Evolutionary conservation across 2,888 invertebrate genomes (phyloP), one percentile per base, ranked within the genome.

Genomic region (Drosophila crucigera): DNA sequence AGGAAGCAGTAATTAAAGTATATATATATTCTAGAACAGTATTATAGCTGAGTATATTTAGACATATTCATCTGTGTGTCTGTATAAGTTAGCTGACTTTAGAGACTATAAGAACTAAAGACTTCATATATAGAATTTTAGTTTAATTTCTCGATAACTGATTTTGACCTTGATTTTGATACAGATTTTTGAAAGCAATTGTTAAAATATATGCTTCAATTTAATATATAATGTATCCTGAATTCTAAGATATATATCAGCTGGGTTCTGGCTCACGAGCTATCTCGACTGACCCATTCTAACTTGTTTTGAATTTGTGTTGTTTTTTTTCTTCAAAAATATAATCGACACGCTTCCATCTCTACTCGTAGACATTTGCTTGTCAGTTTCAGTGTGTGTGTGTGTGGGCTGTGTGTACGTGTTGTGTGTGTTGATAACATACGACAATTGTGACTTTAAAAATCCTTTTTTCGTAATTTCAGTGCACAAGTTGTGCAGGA

Each of bases 401-500:
- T 68, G 71, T 47, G 47, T 25, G 25, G 47, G 22, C 22, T 22
- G 14, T 16, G 3, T 47, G 47, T 47, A 22, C 47, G 7, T 16
- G 25, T 47, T 47, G 25, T 47, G 47, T 69, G 59, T 79, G 87
- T 75, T 80, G 86, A 87, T 85, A 87, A 90, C 90, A 83, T 82
- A 87, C 87, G 87, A 88, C 90, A 85, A 77, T 88, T 88, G 87
- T 82, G 87, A 89, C 90, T 90, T 88, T 87, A 90, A 87, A 89
- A 87, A 83, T 82, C 83, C 90, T 89, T 80, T 83, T 80, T 77
- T 74, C 79, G 76, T 78, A 79, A 88, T 88, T 87, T 87, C 76
- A 76, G 80, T 83, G 80, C 84, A 89, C 88, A 88, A 88, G 67
- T 88, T 87, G 84, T 88, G 85, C 90, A 90, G 89, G 90, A 87